Evolutionary conservation across 2,797 vertebrate genomes (phyloP), one percentile per base, ranked within the genome.

Genomic region (Spinus pinus): DNA sequence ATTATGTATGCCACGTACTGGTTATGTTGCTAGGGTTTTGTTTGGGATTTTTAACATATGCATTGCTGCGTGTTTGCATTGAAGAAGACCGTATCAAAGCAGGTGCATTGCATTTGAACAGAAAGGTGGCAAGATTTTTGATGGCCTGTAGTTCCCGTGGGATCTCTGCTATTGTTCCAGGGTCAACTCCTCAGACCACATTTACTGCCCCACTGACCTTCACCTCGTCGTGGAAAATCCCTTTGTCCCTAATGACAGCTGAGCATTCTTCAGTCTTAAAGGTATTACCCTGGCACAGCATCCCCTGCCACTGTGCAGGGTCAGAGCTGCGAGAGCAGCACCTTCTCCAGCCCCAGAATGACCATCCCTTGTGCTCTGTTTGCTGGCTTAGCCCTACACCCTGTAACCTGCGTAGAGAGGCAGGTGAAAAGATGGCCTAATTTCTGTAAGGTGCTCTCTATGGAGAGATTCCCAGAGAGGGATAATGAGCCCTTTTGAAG

Each of bases 1-100:
- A 91, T 96, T 94, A 84, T 77, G n/a, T 94, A 91, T 94, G 74
- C 80, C 84, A 81, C 14, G 2, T 77, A 88, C 64, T 93, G 93
- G 87, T 86, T 86, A 41, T 73, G 69, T 85, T 91, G 95, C 82
- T 81, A 86, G 51, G 54, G 66, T 57, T 86, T 81, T 71, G 70
- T 79, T 81, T 50, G 62, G 1, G 3, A 51, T 72, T 94, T 93
- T 91, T 88, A 91, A 65, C 78, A 50, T 47, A 56, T 15, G 60
- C 70, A 17, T 61, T 74, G 67, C 73, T 85, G 41, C 16, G 10
- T 9, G 41, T 57, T 92, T 80, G 21, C 31, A 7, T 61, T 73
- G 82, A 66, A 79, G 33, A 86, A 73, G 41, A 47, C 51, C 70
- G 64, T 28, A 66, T 47, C 78, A 93, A 90, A 94, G 89, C 46